Conservation (phyloP, 35 echinoderm and acorn worm species). For the Ophioderma brevispina region DNA sequence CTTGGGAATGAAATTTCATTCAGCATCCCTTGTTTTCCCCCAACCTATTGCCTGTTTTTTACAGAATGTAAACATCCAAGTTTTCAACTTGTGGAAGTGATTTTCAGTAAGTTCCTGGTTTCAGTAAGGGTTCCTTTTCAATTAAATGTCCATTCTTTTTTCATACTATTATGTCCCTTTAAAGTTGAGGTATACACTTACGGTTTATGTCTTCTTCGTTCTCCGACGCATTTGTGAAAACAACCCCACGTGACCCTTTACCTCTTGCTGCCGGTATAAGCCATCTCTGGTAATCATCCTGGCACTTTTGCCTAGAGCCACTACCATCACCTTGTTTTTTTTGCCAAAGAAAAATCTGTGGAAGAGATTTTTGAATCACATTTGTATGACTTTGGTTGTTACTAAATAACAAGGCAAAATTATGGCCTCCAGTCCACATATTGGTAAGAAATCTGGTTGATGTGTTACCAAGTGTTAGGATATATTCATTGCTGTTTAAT, state of each 20-base stretch:
- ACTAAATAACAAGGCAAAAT: too few relatives aligned
- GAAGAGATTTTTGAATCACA: too few relatives aligned
- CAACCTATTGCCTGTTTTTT: too few relatives aligned
- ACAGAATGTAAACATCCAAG: too few relatives aligned
- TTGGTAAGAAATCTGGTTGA: too few relatives aligned
- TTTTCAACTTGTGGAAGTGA: not conserved
- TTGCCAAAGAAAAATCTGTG: slow-evolving; percentile 88
- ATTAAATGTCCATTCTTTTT: not conserved
- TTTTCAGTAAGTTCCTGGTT: not conserved
- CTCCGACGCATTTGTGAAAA: slow-evolving; percentile 94
- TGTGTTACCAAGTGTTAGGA: too few relatives aligned
- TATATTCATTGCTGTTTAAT: too few relatives aligned
- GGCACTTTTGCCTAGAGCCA: slow-evolving; percentile 67
- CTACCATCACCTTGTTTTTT: slow-evolving; percentile 93
- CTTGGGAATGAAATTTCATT: too few relatives aligned
- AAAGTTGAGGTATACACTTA: not conserved
- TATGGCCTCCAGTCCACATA: too few relatives aligned
- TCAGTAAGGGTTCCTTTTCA: not conserved
- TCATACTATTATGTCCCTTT: not conserved
- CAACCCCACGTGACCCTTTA: slow-evolving; percentile 85
- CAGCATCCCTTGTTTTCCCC: too few relatives aligned
- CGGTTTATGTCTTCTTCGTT: slow-evolving; percentile 86
- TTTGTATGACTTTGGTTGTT: too few relatives aligned
- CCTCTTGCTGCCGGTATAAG: slow-evolving; percentile 68
- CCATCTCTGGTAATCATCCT: slow-evolving; percentile 82